Evolutionary conservation across 2,113 vertebrate species (phyloP), one percentile per base, ranked within the genome.

Genomic region (Clarias macrocephalus): DNA sequence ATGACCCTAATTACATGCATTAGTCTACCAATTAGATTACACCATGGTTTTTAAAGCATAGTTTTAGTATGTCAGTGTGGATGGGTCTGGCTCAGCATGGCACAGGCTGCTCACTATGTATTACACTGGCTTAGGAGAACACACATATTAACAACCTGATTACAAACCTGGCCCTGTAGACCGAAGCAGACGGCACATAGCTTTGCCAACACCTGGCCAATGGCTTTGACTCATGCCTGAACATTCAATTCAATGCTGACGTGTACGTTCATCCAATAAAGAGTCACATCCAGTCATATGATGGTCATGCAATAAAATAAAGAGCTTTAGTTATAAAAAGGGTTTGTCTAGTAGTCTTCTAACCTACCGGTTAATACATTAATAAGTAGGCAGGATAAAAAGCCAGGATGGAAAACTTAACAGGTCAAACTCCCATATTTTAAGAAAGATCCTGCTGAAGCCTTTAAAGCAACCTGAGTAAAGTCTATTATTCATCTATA

Each of bases 101-200:
- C 21, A 65, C 37, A 23, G 57, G 85, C 59, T 18, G 52, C 30
- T 84, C 42, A 48, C 82, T 59, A 63, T 81, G 48, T 75, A 75
- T 89, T 37, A 62, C 77, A 75, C 21, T 21, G 75, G 63, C 85
- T 81, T 76, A 70, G 66, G 18, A 84, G 57, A 80, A 68, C 85
- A 37, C 73, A 86, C 66, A 84, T 84, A 86, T 73, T 70, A 87
- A 87, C 28, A 66, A 57, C 30, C 70, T 60, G 81, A 84, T 56
- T 84, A 77, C 65, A 30, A 57, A 57, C 23, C 70, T 75, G 68
- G 76, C 85, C 76, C 52, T 28, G 62, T 54, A 54, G 85, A 73
- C 81, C 48, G 28, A 3, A 68, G 37, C 82, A 65, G 88, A 65
- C 75, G 77, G 18, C 70, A 63, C 42, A 65, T 60, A 28, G 73